Evolutionary conservation across 2,888 invertebrate genomes (phyloP).

Genomic region (Xylota sylvarum): DNA sequence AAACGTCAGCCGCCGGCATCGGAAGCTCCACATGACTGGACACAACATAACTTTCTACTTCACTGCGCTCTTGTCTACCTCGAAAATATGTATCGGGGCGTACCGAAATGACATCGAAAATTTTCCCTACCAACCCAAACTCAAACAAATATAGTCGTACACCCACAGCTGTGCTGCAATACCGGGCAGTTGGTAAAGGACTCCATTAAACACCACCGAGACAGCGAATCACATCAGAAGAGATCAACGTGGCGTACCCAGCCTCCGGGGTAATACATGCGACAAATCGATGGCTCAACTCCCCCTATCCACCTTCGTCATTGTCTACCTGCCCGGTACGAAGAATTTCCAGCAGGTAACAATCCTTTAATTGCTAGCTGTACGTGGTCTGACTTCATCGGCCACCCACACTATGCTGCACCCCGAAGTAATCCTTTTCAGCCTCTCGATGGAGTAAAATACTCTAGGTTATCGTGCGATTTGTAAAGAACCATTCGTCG

Average conservation of each 20-base stretch:
- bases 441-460: conserved; percentile 8
- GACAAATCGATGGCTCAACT: conserved; percentile 21
- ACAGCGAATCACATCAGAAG: conserved; percentile 37
- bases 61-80: conserved; percentile 23
- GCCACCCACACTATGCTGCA: conserved; percentile 10
- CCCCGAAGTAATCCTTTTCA: conserved; percentile 53
- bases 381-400: conserved; percentile 42
- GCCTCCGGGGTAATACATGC: conserved; percentile 15
- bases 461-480: conserved; percentile 34
- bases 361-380: conserved; percentile 65
- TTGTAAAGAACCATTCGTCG: conserved; percentile 39
- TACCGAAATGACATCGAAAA: conserved; percentile 26
- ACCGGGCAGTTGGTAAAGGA: conserved; percentile 20
- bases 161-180: neutral
- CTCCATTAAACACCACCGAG: conserved; percentile 54
- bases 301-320: conserved; percentile 18
- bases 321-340: conserved; percentile 16
- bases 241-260: conserved; percentile 45
- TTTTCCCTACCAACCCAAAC: conserved; percentile 11
- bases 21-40: conserved; percentile 51
- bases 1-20: conserved; percentile 50
- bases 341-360: conserved; percentile 43
- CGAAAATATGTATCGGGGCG: conserved; percentile 26
- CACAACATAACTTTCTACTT: conserved; percentile 72
- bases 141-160: neutral